These are phyloP conservation scores for Ceyx erithaca DNA, from an alignment of 2,797 vertebrate genomes.

Conservation along the genomic window DNA sequence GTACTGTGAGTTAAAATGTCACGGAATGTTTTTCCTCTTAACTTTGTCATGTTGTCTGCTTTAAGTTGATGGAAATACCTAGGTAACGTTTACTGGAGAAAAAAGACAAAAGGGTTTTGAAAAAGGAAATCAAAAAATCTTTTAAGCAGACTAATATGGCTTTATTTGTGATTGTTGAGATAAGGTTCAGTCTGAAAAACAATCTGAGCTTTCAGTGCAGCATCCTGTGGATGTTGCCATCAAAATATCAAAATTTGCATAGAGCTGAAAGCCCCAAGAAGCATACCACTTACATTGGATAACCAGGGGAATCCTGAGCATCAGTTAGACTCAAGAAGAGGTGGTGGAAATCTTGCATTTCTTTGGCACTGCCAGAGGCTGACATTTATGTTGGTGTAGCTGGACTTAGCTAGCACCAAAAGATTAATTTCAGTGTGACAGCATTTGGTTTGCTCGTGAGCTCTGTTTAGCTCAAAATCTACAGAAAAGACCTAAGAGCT, in stretches of 20 bases:
- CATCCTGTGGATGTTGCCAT: neutral
- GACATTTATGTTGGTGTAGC: neutral
- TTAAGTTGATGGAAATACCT: neutral
- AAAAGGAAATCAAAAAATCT: neutral
- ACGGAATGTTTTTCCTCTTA: neutral
- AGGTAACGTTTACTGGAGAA: neutral
- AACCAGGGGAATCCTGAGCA: neutral
- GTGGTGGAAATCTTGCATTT: neutral
- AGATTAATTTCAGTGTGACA: neutral
- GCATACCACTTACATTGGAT: neutral
- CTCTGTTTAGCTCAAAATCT: neutral
- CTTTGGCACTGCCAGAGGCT: neutral
- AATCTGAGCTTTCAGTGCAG: neutral
- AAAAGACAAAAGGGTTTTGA: fast-evolving
- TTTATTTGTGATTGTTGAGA: slow-evolving; percentile 1
- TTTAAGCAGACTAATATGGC: neutral
- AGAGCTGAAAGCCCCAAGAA: neutral
- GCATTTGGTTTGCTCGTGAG: fast-evolving
- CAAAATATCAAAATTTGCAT: neutral
- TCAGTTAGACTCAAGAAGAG: neutral
- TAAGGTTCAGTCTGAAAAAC: neutral
- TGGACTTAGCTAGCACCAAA: neutral
- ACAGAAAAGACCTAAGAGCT: neutral
- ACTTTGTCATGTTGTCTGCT: neutral
- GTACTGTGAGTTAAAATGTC: neutral